phyloP scores from a whole-genome alignment of 1,140 invertebrate genomes.

The Leptinotarsa undecemlineata region DNA sequence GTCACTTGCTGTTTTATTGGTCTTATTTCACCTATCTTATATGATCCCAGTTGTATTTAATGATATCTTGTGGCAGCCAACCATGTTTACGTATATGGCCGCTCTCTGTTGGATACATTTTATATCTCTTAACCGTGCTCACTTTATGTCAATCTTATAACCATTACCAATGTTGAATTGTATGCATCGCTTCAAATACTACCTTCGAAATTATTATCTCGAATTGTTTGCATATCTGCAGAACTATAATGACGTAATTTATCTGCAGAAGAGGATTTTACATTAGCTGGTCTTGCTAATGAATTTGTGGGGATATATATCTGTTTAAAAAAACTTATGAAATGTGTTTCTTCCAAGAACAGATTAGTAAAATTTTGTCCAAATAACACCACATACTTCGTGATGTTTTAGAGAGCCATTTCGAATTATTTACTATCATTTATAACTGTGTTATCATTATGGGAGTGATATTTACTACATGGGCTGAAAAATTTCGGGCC shows the following conservation, averaged over 20 bases:
- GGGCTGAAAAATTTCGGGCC: too few species aligned
- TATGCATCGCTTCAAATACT: constrained; percentile 25
- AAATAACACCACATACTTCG: too few species aligned
- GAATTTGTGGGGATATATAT: constrained; percentile 1
- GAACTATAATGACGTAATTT: constrained; percentile 16
- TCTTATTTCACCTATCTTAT: constrained; percentile 53
- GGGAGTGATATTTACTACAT: too few species aligned
- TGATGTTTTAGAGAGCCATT: too few species aligned
- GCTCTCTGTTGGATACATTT: constrained; percentile 47
- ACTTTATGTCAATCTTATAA: constrained; percentile 46
- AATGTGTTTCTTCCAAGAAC: not conserved
- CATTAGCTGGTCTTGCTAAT: constrained; percentile 8
- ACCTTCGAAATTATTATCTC: constrained; percentile 11
- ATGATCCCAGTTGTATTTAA: constrained; percentile 48
- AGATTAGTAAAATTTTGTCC: not conserved
- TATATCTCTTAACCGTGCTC: constrained; percentile 42
- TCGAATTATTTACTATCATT: too few species aligned
- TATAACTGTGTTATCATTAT: too few species aligned
- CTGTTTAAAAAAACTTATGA: too few species aligned
- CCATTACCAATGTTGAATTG: constrained; percentile 48
- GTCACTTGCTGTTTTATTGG: constrained; percentile 53
- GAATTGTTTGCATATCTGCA: constrained; percentile 22
- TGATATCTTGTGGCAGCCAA: constrained; percentile 46
- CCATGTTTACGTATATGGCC: constrained; percentile 45
- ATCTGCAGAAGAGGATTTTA: constrained; percentile 5